Percentiles rank a stretch among this genome's conserved stretches.
Evolutionary conservation across 1,140 invertebrate genomes (phyloP).

Genomic region (Paramacrobiotus metropolitanus): DNA sequence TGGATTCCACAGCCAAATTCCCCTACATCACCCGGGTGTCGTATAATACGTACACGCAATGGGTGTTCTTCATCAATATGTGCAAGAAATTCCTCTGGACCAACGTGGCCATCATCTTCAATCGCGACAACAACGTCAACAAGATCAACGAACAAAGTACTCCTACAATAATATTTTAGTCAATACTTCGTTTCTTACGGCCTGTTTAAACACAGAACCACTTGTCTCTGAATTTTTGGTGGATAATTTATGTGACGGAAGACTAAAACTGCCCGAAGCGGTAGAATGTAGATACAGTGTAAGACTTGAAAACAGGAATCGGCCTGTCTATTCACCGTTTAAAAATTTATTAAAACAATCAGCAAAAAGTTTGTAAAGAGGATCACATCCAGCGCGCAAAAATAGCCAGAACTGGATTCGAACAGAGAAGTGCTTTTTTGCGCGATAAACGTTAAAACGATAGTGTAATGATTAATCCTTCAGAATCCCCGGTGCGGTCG

Average conservation of each 20-base stretch:
- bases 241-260: not conserved
- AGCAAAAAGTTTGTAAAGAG: too few relatives aligned
- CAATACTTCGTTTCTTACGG: not conserved
- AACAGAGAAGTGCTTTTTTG: too few relatives aligned
- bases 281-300: too few relatives aligned
- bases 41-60: not conserved
- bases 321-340: too few relatives aligned
- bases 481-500: too few relatives aligned
- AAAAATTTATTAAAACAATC: too few relatives aligned
- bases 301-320: too few relatives aligned
- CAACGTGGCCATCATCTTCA: not conserved
- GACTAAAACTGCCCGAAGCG: too few relatives aligned
- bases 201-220: not conserved
- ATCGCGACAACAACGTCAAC: not conserved
- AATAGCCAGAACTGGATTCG: too few relatives aligned
- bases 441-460: too few relatives aligned
- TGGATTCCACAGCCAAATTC: not conserved
- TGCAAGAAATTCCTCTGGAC: not conserved
- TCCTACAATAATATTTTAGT: not conserved
- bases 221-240: not conserved
- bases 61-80: not conserved
- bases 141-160: not conserved
- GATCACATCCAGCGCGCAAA: too few relatives aligned
- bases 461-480: too few relatives aligned
- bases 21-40: not conserved